Evolutionary conservation across 2,113 vertebrate genomes (phyloP).

Genomic region (Cinclus mexicanus): DNA sequence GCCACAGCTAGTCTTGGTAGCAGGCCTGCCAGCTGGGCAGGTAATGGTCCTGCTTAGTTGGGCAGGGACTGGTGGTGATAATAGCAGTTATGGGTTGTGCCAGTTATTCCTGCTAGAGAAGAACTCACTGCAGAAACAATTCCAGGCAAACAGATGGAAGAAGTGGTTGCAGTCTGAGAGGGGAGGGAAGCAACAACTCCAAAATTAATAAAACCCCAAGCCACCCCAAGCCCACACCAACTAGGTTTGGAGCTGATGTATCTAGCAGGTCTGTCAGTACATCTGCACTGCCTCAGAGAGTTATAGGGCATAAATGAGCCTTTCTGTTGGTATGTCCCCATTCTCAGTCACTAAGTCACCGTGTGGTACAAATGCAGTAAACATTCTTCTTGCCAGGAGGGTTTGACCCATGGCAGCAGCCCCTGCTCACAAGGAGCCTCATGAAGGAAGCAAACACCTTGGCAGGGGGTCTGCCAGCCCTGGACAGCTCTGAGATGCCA

Average conservation of each 20-base stretch:
- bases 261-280: not conserved
- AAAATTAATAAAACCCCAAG: not conserved
- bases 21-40: not conserved
- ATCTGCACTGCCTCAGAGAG: not conserved
- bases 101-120: not conserved
- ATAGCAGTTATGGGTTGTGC: not conserved
- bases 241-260: not conserved
- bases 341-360: not conserved
- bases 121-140: not conserved
- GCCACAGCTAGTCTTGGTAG: not conserved
- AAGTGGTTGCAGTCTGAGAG: not conserved
- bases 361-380: not conserved
- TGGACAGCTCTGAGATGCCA: not conserved
- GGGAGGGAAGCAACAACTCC: not conserved
- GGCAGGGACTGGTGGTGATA: not conserved
- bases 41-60: not conserved
- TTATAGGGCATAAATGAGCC: not conserved
- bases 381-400: not conserved
- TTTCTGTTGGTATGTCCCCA: not conserved
- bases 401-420: not conserved
- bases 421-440: not conserved
- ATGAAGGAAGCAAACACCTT: not conserved
- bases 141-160: not conserved
- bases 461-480: not conserved
- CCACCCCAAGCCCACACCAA: not conserved